Base-by-base conservation (phyloP, 2,797 vertebrate genomes). In the Onychomys arenicola region DNA sequence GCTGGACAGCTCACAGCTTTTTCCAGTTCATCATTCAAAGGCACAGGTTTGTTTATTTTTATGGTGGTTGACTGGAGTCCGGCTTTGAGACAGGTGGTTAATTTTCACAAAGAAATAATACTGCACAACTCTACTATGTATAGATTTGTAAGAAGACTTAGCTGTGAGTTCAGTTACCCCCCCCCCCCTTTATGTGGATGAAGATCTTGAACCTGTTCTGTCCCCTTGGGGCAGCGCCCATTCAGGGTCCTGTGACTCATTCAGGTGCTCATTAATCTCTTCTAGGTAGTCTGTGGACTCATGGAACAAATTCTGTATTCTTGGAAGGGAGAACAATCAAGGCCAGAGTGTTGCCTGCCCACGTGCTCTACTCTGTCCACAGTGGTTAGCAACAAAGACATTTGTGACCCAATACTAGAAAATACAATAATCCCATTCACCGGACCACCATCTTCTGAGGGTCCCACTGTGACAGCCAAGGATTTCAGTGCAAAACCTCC, bases 61-160 rank as follows among this genome's bases (percentile, higher is more conserved):
- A 37, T 40, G 46, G 75, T 46, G 29, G 10, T 67, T 96, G 46
- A 52, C 49, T 85, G 23, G 29, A n/a, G 12, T 52, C 57, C 67
- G 71, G 73, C 76, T 29, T 93, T 90, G 59, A 69, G 34, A 76
- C 87, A 87, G 1, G 40, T 57, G n/a, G n/a, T 78, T 90, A 77
- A 81, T 88, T 94, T 95, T 73, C 55, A 91, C 89, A 94, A 89
- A 90, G 76, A 91, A 82, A 76, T 34, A 73, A 83, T 82, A 40
- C n/a, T 88, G 3, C 32, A 90, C 61, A 90, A 88, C 65, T 89
- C 17, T 43, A 3, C 27, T 55, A 9, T 61, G 89, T 94, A 69
- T 84, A 89, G 25, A 89, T 32, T 1, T 40, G 23, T 52, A 27
- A 87, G 49, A 65, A 91, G 85, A 73, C 1, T 1, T 75, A 25